phyloP scores from a whole-genome alignment of 2,888 invertebrate genomes.

The Hoplodrina blanda region DNA sequence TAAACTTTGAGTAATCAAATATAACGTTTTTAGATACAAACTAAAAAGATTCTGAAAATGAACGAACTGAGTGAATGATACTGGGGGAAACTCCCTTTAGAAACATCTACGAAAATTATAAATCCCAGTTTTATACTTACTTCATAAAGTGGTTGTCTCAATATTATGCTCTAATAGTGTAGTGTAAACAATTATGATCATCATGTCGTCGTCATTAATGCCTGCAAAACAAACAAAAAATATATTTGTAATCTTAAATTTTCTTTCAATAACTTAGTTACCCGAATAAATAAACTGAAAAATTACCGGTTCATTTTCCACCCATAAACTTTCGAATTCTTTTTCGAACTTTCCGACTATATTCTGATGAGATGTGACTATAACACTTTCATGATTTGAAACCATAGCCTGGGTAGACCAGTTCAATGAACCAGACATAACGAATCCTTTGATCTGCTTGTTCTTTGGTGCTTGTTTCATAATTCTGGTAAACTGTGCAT shows the following conservation, averaged over 20 bases:
- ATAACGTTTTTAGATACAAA: too few species aligned
- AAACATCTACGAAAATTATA: neutral
- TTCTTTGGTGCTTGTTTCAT: slow-evolving; percentile 70
- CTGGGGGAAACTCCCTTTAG: neutral
- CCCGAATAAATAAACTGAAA: neutral
- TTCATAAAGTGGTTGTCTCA: neutral
- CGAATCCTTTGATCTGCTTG: slow-evolving; percentile 81
- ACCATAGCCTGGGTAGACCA: slow-evolving; percentile 94
- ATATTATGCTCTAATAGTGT: neutral
- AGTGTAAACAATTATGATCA: slow-evolving; percentile 22
- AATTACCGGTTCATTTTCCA: slow-evolving; percentile 83
- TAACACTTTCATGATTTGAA: slow-evolving; percentile 93
- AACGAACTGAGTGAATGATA: slow-evolving; percentile 20
- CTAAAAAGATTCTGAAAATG: neutral
- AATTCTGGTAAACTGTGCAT: slow-evolving; percentile 75
- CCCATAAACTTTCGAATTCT: slow-evolving; percentile 92
- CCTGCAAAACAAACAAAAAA: slow-evolving; percentile 70
- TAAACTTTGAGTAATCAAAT: neutral
- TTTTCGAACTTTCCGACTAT: slow-evolving; percentile 89
- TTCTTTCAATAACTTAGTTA: neutral
- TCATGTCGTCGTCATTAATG: slow-evolving; percentile 60
- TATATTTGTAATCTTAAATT: neutral
- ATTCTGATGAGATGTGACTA: slow-evolving; percentile 91
- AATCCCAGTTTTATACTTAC: slow-evolving; percentile 12
- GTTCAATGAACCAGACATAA: slow-evolving; percentile 94